phyloP scores from a whole-genome alignment of 2,113 vertebrate species.

The Cavia aperea region DNA sequence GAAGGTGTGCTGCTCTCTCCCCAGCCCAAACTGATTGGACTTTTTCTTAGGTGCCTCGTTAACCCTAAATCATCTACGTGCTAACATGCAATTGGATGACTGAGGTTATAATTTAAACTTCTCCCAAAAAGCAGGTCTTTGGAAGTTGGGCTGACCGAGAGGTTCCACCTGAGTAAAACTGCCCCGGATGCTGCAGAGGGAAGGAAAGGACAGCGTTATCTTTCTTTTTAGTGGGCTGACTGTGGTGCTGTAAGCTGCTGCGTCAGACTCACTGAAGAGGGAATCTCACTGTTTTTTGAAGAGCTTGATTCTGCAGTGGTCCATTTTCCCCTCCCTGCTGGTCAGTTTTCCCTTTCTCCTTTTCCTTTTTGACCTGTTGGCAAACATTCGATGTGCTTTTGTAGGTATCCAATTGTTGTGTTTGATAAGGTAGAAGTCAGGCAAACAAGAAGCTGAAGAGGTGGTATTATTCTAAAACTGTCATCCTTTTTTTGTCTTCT shows the following conservation, averaged over 20 bases:
- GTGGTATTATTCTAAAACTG: not conserved
- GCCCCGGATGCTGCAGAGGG: not conserved
- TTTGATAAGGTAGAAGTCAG: not conserved
- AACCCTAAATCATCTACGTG: not conserved
- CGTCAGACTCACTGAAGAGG: not conserved
- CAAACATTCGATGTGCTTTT: not conserved
- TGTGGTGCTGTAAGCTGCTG: no score
- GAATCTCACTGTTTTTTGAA: not conserved
- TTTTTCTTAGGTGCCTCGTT: not conserved
- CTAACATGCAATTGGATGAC: not conserved
- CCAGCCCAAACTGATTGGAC: not conserved
- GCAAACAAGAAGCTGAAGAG: not conserved
- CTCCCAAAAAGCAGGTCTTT: not conserved
- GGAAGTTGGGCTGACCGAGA: not conserved
- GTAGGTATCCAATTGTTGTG: not conserved
- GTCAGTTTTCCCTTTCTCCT: not conserved
- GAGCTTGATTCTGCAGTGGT: not conserved
- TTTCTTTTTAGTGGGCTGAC: not conserved
- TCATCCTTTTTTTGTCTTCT: not conserved
- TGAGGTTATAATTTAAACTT: not conserved
- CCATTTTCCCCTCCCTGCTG: not conserved
- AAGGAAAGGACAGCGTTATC: not conserved
- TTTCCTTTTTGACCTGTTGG: not conserved
- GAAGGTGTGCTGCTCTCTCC: not conserved
- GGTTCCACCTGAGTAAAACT: not conserved